phyloP scores from a whole-genome alignment of 2,888 invertebrate species.

The Drosophila anceps region DNA sequence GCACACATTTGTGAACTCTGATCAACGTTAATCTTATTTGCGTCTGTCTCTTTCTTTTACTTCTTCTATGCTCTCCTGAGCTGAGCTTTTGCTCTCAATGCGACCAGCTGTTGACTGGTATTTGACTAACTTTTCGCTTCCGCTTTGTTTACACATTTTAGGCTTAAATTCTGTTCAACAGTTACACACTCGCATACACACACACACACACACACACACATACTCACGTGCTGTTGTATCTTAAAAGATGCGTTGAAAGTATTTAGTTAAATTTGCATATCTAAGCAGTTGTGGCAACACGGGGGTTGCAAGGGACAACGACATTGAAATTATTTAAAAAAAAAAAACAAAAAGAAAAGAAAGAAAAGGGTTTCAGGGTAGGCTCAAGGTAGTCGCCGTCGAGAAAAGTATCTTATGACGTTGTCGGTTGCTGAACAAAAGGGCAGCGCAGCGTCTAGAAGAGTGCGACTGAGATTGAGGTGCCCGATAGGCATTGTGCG shows the following conservation, averaged over 20 bases:
- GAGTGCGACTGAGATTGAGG: constrained; percentile 76
- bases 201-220: constrained; percentile 35
- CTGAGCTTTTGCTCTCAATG: not conserved
- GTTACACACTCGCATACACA: constrained; percentile 16
- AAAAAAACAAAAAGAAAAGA: constrained; percentile 1
- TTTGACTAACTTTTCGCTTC: not conserved
- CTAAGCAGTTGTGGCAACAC: constrained; percentile 79
- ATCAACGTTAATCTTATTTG: not conserved
- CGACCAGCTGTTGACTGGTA: constrained; percentile 8
- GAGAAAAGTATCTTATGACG: constrained; percentile 79
- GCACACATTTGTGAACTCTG: not conserved
- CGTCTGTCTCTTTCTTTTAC: not conserved
- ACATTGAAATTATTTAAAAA: constrained; percentile 8
- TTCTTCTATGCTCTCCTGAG: not conserved
- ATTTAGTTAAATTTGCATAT: constrained; percentile 79
- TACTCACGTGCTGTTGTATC: constrained; percentile 32
- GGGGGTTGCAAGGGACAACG: constrained; percentile 51
- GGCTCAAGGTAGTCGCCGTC: constrained; percentile 17
- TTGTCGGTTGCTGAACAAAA: constrained; percentile 61
- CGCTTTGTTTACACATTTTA: constrained; percentile 13
- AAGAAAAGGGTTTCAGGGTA: constrained; percentile 50
- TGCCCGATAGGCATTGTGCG: constrained; percentile 76
- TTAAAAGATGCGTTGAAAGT: constrained; percentile 77
- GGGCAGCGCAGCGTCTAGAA: constrained; percentile 23
- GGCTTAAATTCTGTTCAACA: constrained; percentile 9